A percentile compares a stretch with the other conserved stretches of the same genome.
These are phyloP conservation scores for Chelidonichthys spinosus DNA, from an alignment of 2,797 vertebrate genomes.

Conservation along the genomic window DNA sequence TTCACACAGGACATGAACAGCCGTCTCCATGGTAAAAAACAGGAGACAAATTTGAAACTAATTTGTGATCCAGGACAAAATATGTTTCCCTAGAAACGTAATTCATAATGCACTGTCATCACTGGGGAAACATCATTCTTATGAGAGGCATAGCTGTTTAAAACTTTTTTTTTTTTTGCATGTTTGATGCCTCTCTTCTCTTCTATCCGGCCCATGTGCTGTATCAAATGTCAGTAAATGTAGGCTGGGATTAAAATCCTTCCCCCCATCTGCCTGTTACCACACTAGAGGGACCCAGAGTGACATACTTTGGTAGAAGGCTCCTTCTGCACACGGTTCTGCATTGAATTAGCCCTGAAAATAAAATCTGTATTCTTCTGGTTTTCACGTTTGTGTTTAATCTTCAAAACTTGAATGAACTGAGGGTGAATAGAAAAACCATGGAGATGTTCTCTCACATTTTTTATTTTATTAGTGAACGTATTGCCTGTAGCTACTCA, in stretches of 20 bases:
- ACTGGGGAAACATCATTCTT: too few species aligned
- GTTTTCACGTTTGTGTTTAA: slow-evolving; percentile 21
- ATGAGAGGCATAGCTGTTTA: too few species aligned
- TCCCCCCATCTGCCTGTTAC: slow-evolving; percentile 25
- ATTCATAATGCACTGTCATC: too few species aligned
- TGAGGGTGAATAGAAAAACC: slow-evolving; percentile 1
- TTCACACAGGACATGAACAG: too few species aligned
- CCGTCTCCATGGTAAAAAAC: too few species aligned
- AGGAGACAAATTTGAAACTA: too few species aligned
- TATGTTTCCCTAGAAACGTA: too few species aligned
- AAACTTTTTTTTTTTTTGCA: background rate
- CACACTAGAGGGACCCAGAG: slow-evolving; percentile 79
- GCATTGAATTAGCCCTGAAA: background rate
- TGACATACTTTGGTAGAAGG: slow-evolving; percentile 13
- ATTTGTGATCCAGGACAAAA: too few species aligned
- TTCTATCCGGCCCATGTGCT: background rate
- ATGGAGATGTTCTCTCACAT: background rate
- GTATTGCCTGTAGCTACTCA: slow-evolving; percentile 27
- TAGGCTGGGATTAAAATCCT: background rate
- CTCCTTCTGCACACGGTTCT: slow-evolving; percentile 3
- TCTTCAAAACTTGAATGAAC: slow-evolving; percentile 13
- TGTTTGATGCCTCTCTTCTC: background rate
- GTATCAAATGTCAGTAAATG: background rate
- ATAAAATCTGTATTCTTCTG: slow-evolving; percentile 17
- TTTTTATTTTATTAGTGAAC: slow-evolving; percentile 6